Evolutionary conservation across 2,797 vertebrate genomes (phyloP).

Genomic region (Hylomyscus alleni): DNA sequence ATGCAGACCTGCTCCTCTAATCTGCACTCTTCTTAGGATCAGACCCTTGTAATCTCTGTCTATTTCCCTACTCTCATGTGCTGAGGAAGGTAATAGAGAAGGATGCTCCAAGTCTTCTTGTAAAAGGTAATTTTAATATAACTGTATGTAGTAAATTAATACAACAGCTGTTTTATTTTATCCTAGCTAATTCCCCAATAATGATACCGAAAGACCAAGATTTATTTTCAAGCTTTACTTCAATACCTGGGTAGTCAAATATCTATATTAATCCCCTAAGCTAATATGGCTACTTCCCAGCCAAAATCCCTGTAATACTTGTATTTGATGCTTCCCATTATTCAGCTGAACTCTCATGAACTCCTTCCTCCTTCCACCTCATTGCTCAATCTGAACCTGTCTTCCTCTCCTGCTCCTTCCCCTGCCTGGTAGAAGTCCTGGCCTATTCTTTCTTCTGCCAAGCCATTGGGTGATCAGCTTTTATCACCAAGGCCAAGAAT

Average conservation of each 20-base stretch:
- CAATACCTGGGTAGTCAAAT: background rate
- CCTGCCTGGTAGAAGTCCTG: background rate
- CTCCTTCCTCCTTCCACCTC: background rate
- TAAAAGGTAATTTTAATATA: background rate
- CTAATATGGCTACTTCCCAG: background rate
- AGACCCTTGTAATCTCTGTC: background rate
- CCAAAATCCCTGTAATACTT: background rate
- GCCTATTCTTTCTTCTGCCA: background rate
- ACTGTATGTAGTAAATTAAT: background rate
- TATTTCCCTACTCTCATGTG: background rate
- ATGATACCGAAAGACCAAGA: background rate
- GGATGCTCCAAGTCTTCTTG: background rate
- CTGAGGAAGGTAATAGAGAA: background rate
- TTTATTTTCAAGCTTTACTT: background rate
- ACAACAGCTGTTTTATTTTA: background rate
- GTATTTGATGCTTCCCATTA: background rate
- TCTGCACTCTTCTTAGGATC: background rate
- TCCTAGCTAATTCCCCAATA: background rate
- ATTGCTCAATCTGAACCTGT: background rate
- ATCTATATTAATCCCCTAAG: background rate
- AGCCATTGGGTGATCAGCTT: background rate
- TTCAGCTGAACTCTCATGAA: background rate
- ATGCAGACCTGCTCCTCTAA: background rate
- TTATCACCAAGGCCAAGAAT: background rate
- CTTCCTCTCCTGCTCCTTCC: background rate